phyloP scores from a whole-genome alignment of 2,113 vertebrate genomes.

The Tautogolabrus adspersus region DNA sequence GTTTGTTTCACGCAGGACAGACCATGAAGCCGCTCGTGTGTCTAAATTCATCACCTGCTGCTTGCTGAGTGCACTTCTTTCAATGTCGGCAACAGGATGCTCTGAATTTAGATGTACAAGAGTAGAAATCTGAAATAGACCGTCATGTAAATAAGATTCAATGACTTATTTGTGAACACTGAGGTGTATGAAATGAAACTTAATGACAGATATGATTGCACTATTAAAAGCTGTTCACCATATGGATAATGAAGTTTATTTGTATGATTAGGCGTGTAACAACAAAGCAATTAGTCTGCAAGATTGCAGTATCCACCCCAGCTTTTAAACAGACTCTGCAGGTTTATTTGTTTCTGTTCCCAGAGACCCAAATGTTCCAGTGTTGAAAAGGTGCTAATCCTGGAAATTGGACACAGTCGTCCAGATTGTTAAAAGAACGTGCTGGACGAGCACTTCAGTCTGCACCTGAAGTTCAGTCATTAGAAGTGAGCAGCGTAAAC shows the following conservation, averaged over 20 bases:
- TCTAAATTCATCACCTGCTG: conserved; percentile 36
- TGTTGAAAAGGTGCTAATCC: conserved; percentile 55
- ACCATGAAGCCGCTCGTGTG: conserved; percentile 31
- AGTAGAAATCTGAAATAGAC: neutral
- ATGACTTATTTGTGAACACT: neutral
- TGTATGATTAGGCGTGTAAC: conserved; percentile 22
- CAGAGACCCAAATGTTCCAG: conserved; percentile 52
- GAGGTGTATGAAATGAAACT: neutral
- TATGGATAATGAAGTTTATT: conserved; percentile 14
- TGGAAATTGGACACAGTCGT: conserved; percentile 36
- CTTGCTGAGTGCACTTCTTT: neutral
- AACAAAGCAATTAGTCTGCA: conserved; percentile 4
- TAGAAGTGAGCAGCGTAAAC: conserved; percentile 52
- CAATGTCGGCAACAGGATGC: neutral
- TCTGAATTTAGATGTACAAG: neutral
- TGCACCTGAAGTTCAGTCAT: conserved; percentile 38
- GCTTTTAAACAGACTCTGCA: conserved; percentile 44
- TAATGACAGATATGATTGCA: conserved; percentile 5
- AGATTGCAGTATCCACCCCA: conserved; percentile 11
- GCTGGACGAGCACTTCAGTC: conserved; percentile 25
- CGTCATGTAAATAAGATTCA: neutral
- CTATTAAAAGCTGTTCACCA: neutral
- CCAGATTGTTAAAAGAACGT: conserved; percentile 28
- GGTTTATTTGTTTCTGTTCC: conserved; percentile 57
- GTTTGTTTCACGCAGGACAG: conserved; percentile 39